Base-by-base conservation (phyloP, 1,140 invertebrate genomes). In the Augochlora pura region DNA sequence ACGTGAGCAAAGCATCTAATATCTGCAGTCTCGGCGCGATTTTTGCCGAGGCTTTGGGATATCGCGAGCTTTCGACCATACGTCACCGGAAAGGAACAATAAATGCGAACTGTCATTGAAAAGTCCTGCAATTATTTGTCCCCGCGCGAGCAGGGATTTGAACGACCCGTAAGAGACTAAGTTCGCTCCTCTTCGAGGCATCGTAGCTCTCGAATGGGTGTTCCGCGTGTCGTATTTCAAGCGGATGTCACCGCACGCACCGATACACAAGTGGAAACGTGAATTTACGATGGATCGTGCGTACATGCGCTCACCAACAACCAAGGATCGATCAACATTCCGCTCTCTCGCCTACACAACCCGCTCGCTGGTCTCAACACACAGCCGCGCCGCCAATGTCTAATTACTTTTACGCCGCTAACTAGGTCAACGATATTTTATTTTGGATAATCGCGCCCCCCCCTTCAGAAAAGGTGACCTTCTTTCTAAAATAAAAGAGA, bases 361-460 rank as follows among this genome's bases (percentile, higher is more conserved):
- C 60, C 5, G 18, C 57, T 49, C 5, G 18, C 57, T 49, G n/a
- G 60, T 54, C 72, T 42, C 49, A 6, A 4, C 18, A 27, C 69
- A 23, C 49, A 25, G 69, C 54, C 54, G n/a, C 21, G n/a, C 54
- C 62, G 66, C 82, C 75, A 79, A 86, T 86, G 71, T 86, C 84
- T 86, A 86, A 86, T 86, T 86, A 82, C 84, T 82, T 84, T 85
- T 85, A 46, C 73, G 14, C 42, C 18, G 64, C 32, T 77, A 85
- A 85, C 79, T 85, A 70, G 84, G 84, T 85, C 84, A 85, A 66
- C 70, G 83, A 77, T 85, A 85, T 85, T 82, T 85, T 85, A 84
- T 84, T 85, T 85, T 49, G 60, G 57, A 85, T 84, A 85, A 85
- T 75, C 84, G 25, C 32, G 54, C 27, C 9, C 57, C 27, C 9